Base-by-base conservation (phyloP, 2,113 vertebrate species). In the Emydocephalus ijimae region DNA sequence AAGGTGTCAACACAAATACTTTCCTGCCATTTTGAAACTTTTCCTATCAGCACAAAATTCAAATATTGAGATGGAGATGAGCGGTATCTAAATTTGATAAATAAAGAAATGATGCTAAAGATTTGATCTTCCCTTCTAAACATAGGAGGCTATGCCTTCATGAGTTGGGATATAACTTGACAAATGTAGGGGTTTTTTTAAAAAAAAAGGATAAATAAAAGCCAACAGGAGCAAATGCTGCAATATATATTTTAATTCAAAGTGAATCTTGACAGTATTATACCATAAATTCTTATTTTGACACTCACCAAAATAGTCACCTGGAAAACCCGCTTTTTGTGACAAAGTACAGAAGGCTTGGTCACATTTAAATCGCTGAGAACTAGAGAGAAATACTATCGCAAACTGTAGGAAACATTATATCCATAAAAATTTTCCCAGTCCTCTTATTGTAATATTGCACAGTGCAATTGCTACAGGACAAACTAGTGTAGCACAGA, bases 301-400 rank as follows among this genome's bases (percentile, higher is more conserved):
- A 99, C 99, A 99, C 99, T 99, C 99, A 99, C 99, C 98, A 99
- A 99, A 99, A 99, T 98, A 99, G 98, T 99, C 98, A 99, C 99
- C 99, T 99, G 99, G 99, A 99, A 99, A 99, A 99, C 99, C 99
- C 98, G 99, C 99, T 99, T 99, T 99, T 99, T 99, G 99, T 99
- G 99, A 99, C 99, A 98, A 99, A 99, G 98, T 99, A 99, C 98
- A 99, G 98, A 99, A 99, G 98, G 98, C 99, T 99, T 99, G 98
- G 99, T 99, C 99, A 99, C 99, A 99, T 98, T 99, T 98, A 99
- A 99, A 99, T 99, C 98, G 99, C 99, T 99, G 99, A 99, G 99
- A 99, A 99, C 99, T 99, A 99, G 98, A 99, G 98, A 99, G 98
- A 99, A 99, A 99, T 99, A 99, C 99, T 99, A 99, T 98, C 98